Base-by-base conservation (phyloP, 2,797 vertebrate species). In the Remorina albescens region DNA sequence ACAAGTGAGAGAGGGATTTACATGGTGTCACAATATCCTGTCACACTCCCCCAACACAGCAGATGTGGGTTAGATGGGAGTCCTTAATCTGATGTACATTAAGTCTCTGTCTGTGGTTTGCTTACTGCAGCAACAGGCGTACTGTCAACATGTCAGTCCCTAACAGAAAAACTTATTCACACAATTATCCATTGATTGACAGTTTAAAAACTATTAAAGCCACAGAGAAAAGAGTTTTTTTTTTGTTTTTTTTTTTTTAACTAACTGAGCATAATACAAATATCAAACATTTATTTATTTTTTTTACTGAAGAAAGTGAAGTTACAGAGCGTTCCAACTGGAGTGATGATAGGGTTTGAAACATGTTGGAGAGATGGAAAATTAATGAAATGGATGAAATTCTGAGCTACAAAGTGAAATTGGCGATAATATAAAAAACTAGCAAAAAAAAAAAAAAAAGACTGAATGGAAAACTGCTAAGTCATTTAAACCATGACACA, bases 21-120 rank as follows among this genome's bases (percentile, higher is more conserved):
- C 49, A 74, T 19, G 32, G 41, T 69, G 77, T 79, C 64, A 57
- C 65, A 80, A 61, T 23, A 71, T 76, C 63, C 44, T 75, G 36
- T 78, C 76, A 76, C 68, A 62, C 66, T 78, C 49, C 8, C 16
- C 23, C 71, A 25, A 78, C 64, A 71, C 66, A 80, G 64, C 85
- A 89, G 84, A 90, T 89, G 90, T 78, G 86, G 67, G 81, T 80
- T 77, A 78, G 83, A 86, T 85, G 69, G 63, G 62, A 86, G 78
- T 39, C 76, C 39, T 70, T 93, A 92, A 94, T 93, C 93, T 86
- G 84, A 30, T 78, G 81, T 81, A 70, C 83, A 86, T 91, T 85
- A 89, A 90, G 69, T 88, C 85, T 79, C 53, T 70, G 74, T 85
- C 69, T 51, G 55, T 63, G 56, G 75, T 71, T 84, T 85, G 77